Base-by-base conservation (phyloP, 35 echinoderm and acorn worm species). In the Heliocidaris erythrogramma region DNA sequence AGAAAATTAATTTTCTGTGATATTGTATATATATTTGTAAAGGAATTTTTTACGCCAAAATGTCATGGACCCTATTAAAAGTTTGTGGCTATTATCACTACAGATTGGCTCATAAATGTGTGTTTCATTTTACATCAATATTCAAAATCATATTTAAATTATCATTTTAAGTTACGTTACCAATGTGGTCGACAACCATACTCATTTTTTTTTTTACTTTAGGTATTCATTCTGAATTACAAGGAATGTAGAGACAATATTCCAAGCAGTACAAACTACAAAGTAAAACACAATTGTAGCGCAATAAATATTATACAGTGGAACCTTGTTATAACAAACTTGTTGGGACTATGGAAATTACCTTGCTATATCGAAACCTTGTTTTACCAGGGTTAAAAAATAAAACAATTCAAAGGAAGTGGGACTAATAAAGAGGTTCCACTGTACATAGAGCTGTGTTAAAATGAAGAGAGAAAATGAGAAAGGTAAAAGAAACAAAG, bases 11-110 rank as follows among this genome's bases (percentile, higher is more conserved):
- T 89, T 48, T 89, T 92, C 48, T 59, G 48, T 92, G 91, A 52
- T 30, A 50, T 48, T 48, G 48, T 92, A 48, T 92, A 92, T 52
- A 92, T 92, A 92, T 59, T 49, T 92, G 91, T 92, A 92, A 48
- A 92, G 91, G 91, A 92, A 92, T 92, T 92, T 89, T 92, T 92
- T 92, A 92, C 91, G 91, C 91, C 91, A 92, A 92, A 92, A 92
- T 92, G 91, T 92, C 91, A 92, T 92, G 91, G 91, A 92, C 91
- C 91, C 91, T 92, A 92, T 92, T 92, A 92, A 92, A 89, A 49
- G 91, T 92, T 92, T 92, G 91, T 92, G 91, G 91, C 91, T 92
- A 92, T 59, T 92, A 92, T 92, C 91, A 56, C 91, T 92, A 89
- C 9, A 0, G 5, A 32, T 8, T 31, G 65, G 5, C 24, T 89